Evolutionary conservation across 2,888 invertebrate species (phyloP), one percentile per base, ranked within the genome.

Genomic region (Sinhomidia bicolor): DNA sequence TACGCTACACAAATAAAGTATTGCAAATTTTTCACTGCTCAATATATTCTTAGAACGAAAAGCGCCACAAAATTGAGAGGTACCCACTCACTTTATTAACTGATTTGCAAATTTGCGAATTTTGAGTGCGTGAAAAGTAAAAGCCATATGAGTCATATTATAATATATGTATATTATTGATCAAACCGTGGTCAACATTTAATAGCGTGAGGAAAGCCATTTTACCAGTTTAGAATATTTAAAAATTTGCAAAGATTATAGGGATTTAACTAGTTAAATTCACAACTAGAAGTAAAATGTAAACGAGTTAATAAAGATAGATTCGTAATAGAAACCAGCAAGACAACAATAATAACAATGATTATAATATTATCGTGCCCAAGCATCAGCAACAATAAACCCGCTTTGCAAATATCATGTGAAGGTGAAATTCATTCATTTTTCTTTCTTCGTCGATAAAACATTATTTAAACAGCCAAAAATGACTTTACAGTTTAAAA

Each of bases 361-460:
- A 57, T 57, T 26, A 80, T 23, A 44, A 65, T 57, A 47, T 57
- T 20, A 23, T 60, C 10, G 23, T 5, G 26, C 5, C 3, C 29
- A 3, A 29, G 1, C 29, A 62, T 26, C 26, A 23, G 9, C 57
- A 26, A 14, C 5, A 17, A 57, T 57, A 20, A 23, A 62, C 29
- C 9, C 12, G 23, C 36, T 71, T 68, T 84, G n/a, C 32, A 71
- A 9, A 10, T 54, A 32, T 26, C 36, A 23, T 32, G 47, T 23
- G 9, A 78, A 76, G 74, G 85, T 85, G 85, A 85, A 85, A 85
- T 29, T 78, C 78, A 85, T 78, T 85, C 78, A 47, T 85, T 29
- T 71, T 14, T 36, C 5, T 14, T 26, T 14, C 5, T 4, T 12
- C 29, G 14, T 62, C 29, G 29, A 26, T 17, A 41, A 81, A 32